These are phyloP conservation scores for Gerosis bhagava DNA, from an alignment of 2,888 invertebrate genomes.

Conservation along the genomic window DNA sequence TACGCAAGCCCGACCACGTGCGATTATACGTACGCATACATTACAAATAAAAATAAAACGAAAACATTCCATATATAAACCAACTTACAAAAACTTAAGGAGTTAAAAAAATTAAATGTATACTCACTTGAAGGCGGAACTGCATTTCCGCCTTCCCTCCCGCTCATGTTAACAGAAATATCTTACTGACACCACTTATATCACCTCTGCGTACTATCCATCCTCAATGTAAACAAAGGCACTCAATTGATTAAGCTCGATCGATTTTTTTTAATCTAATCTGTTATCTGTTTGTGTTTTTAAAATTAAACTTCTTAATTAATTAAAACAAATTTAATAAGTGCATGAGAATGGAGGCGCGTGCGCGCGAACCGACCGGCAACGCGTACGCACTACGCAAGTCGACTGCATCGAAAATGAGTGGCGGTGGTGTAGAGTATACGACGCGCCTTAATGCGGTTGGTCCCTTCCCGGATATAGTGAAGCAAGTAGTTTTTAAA, in stretches of 20 bases:
- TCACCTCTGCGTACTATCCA: slow-evolving; percentile 73
- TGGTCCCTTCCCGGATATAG: slow-evolving; percentile 80
- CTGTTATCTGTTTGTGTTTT: too few relatives aligned
- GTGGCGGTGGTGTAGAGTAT: slow-evolving; percentile 57
- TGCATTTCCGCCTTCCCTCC: slow-evolving; percentile 80
- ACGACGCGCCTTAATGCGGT: slow-evolving; percentile 63
- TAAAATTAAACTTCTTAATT: too few relatives aligned
- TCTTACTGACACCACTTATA: slow-evolving; percentile 68
- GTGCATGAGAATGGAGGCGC: slow-evolving; percentile 68
- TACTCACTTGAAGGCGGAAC: slow-evolving; percentile 79
- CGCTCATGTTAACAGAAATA: slow-evolving; percentile 75
- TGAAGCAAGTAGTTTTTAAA: slow-evolving; percentile 76
- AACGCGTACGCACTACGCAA: slow-evolving; percentile 79
- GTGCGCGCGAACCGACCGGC: slow-evolving; percentile 71
- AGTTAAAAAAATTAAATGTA: slow-evolving; percentile 32
- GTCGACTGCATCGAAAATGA: slow-evolving; percentile 77
- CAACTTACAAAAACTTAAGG: slow-evolving; percentile 25
- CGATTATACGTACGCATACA: slow-evolving; percentile 37
- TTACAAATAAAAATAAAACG: slow-evolving; percentile 28
- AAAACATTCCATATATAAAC: too few relatives aligned
- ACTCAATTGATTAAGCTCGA: too few relatives aligned
- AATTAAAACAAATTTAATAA: slow-evolving; percentile 56
- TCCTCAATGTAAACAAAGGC: slow-evolving; percentile 59
- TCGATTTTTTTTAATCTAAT: too few relatives aligned
- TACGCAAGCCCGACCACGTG: slow-evolving; percentile 44